These are phyloP conservation scores for Campopleginae sp. DNA, from an alignment of 2,888 invertebrate species.

Conservation along the genomic window DNA sequence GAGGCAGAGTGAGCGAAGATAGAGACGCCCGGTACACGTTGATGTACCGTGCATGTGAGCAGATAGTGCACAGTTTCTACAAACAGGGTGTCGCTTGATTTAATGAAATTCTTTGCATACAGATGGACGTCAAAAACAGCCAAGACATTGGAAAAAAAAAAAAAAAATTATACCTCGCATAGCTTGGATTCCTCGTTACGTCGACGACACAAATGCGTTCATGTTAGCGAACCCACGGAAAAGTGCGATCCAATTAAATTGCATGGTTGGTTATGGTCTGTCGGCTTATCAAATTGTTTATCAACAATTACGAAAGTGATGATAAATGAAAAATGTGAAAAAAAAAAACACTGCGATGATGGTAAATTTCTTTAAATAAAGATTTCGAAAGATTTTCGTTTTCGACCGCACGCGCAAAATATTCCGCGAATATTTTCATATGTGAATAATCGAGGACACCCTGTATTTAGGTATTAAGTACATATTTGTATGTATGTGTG, in stretches of 20 bases:
- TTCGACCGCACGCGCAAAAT: neutral
- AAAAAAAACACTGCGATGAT: neutral
- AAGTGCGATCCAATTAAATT: neutral
- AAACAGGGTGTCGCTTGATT: neutral
- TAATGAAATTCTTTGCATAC: neutral
- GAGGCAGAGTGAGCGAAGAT: constrained; percentile 39
- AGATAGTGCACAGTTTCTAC: constrained; percentile 22
- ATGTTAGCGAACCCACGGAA: neutral
- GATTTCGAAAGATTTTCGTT: neutral
- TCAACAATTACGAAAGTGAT: neutral
- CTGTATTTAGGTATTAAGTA: constrained; percentile 21
- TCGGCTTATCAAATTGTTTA: neutral
- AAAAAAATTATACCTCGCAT: neutral
- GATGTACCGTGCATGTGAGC: constrained; percentile 45
- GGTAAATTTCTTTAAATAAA: neutral
- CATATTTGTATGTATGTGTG: constrained; percentile 43
- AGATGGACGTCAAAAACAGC: neutral
- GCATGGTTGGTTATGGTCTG: neutral
- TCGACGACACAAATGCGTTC: too few species aligned
- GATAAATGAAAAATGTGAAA: neutral
- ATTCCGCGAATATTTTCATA: neutral
- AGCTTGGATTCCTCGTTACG: neutral
- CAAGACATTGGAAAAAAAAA: neutral
- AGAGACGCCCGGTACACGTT: constrained; percentile 50
- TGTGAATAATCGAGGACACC: neutral